Conservation (phyloP, 2,113 vertebrate species). For the Heterochromis multidens region DNA sequence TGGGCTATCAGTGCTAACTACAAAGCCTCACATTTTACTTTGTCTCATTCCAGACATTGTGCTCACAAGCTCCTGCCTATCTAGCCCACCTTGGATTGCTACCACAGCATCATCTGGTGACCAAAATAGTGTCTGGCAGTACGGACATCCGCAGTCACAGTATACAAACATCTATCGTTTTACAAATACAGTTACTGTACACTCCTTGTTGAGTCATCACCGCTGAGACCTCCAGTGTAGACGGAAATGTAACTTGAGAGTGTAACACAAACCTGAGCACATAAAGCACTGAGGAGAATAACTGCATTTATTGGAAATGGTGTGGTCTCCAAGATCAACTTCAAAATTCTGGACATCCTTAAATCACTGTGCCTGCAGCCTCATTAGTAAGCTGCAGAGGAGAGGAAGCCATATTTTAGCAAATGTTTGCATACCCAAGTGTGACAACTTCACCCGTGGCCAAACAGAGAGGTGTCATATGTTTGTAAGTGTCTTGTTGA, state of each 20-base stretch:
- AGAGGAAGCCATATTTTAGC: slow-evolving; percentile 38
- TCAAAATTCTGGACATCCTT: neutral
- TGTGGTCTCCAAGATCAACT: slow-evolving; percentile 30
- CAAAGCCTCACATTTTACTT: neutral
- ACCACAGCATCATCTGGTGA: neutral
- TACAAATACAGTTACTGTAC: slow-evolving; percentile 20
- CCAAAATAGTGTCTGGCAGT: neutral
- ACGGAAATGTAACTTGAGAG: slow-evolving; percentile 20
- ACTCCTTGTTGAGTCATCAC: slow-evolving; percentile 7
- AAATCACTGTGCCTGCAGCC: slow-evolving; percentile 15
- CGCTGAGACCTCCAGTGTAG: neutral
- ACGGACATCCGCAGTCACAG: neutral
- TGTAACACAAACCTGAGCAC: slow-evolving; percentile 10
- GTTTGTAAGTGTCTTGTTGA: slow-evolving; percentile 38
- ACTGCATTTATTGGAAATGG: slow-evolving; percentile 17
- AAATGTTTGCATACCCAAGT: slow-evolving; percentile 47
- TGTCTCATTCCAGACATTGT: neutral
- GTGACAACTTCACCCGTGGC: slow-evolving; percentile 39
- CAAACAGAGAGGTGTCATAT: slow-evolving; percentile 41
- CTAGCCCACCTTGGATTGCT: neutral
- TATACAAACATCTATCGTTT: slow-evolving; percentile 9
- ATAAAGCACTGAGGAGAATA: neutral
- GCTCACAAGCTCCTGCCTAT: neutral
- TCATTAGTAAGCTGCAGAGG: slow-evolving; percentile 36
- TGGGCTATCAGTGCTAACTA: neutral